Evolutionary conservation across 2,888 invertebrate species (phyloP).

Genomic region (Arrhopalites spinosus): DNA sequence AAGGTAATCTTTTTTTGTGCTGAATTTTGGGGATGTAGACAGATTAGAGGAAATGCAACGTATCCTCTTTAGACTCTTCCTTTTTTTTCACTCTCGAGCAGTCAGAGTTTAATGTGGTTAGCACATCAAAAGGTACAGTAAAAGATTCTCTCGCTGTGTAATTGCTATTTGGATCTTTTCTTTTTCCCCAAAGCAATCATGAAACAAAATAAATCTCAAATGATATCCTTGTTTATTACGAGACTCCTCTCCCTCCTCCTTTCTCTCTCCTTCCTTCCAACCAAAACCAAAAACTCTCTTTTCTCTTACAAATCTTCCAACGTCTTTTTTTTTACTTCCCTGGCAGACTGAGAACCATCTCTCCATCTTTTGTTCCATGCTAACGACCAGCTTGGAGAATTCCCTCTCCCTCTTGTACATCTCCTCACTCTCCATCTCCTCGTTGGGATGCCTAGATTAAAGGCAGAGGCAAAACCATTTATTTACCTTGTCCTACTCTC

Average conservation of each 20-base stretch:
- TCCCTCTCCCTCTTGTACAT: not conserved
- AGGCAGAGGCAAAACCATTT: not conserved
- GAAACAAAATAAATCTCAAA: conserved; percentile 24
- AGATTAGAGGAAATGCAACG: not conserved
- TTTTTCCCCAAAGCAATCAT: conserved; percentile 24
- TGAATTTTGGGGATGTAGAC: not conserved
- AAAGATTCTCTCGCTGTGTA: conserved; percentile 12
- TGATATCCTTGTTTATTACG: conserved; percentile 23
- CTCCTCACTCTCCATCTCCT: too few relatives aligned
- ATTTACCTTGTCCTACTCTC: not conserved
- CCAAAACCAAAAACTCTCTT: not conserved
- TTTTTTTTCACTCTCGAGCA: conserved; percentile 14
- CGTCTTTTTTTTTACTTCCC: not conserved
- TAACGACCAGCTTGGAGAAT: not conserved
- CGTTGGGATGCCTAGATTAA: not conserved
- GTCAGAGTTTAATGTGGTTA: conserved; percentile 15
- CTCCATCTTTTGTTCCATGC: conserved; percentile 1
- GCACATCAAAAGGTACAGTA: conserved; percentile 15
- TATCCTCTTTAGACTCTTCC: too few relatives aligned
- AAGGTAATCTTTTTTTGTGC: not conserved
- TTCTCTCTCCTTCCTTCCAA: not conserved
- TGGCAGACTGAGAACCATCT: not conserved
- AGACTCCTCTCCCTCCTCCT: not conserved
- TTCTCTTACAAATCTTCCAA: not conserved
- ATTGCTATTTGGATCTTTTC: conserved; percentile 28